A percentile compares a stretch with the other conserved stretches of the same genome.
Conservation (phyloP, 2,888 invertebrate species). For the Apodemia hepburni region DNA sequence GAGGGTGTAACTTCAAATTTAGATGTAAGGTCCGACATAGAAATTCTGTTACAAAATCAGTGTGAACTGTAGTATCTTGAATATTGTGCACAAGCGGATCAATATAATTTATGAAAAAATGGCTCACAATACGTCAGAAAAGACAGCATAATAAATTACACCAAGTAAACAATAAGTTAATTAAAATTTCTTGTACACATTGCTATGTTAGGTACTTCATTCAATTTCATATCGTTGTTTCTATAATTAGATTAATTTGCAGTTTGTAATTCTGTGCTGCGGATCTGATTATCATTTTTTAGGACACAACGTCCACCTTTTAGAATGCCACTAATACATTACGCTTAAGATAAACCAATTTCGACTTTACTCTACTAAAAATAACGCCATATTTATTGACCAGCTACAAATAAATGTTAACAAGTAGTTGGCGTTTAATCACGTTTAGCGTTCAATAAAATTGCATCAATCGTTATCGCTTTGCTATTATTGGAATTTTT, state of each 20-base stretch:
- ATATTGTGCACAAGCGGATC: no score
- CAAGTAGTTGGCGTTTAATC: constrained; percentile 61
- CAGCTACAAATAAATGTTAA: constrained; percentile 14
- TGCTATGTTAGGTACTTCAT: constrained; percentile 39
- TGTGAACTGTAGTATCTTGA: no score
- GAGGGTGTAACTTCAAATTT: no score
- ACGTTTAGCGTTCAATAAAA: constrained; percentile 75
- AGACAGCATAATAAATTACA: no score
- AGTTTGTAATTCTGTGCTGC: constrained; percentile 63
- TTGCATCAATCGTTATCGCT: constrained; percentile 71
- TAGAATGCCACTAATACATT: constrained; percentile 26
- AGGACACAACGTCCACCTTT: constrained; percentile 51
- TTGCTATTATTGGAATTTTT: constrained; percentile 69
- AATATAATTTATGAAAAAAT: no score
- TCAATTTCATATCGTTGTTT: constrained; percentile 63
- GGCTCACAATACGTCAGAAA: no score
- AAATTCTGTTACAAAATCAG: no score
- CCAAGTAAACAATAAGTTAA: neutral
- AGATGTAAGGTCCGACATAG: no score
- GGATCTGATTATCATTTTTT: constrained; percentile 52
- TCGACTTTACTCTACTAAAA: constrained; percentile 41
- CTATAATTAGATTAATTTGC: constrained; percentile 75
- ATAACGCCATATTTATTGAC: constrained; percentile 40
- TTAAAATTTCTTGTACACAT: neutral
- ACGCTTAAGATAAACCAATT: constrained; percentile 36